A percentile compares a stretch with the other conserved stretches of the same genome.
These are phyloP conservation scores for Xenopus borealis DNA, from an alignment of 2,113 vertebrate genomes.

Conservation along the genomic window DNA sequence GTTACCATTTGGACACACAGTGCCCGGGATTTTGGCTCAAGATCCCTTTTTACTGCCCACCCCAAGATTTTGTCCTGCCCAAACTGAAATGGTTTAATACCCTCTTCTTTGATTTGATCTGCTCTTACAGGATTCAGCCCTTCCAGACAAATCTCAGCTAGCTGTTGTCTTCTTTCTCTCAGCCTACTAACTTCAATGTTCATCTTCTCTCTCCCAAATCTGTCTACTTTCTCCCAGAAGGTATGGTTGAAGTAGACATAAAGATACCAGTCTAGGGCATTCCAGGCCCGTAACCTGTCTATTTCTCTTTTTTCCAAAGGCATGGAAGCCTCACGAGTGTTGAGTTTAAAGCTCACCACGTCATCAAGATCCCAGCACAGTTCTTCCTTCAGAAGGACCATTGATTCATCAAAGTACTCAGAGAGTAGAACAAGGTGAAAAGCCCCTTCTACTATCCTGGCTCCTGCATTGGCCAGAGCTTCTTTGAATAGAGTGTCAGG, in stretches of 20 bases:
- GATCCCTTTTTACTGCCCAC: too few species aligned
- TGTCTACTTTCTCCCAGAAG: slow-evolving; percentile 76
- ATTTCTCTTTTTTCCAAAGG: slow-evolving; percentile 48
- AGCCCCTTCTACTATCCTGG: slow-evolving; percentile 59
- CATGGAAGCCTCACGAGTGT: slow-evolving; percentile 63
- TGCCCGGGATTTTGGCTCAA: slow-evolving; percentile 56
- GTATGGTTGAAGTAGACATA: slow-evolving; percentile 80
- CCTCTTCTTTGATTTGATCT: slow-evolving; percentile 69
- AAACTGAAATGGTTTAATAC: slow-evolving; percentile 82
- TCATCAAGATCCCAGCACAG: slow-evolving; percentile 86
- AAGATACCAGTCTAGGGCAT: slow-evolving; percentile 81
- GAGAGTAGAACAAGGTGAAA: slow-evolving; percentile 80
- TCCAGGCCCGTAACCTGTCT: slow-evolving; percentile 77
- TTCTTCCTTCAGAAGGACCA: slow-evolving; percentile 82
- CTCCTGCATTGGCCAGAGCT: slow-evolving; percentile 53
- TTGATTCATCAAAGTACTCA: slow-evolving; percentile 85
- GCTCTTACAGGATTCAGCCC: slow-evolving; percentile 76
- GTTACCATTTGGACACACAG: slow-evolving; percentile 77
- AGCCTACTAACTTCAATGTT: slow-evolving; percentile 68
- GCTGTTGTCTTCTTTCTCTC: slow-evolving; percentile 58
- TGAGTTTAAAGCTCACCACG: slow-evolving; percentile 79
- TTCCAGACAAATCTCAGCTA: slow-evolving; percentile 71
- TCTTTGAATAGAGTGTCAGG: slow-evolving; percentile 67
- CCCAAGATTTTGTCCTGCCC: slow-evolving; percentile 67
- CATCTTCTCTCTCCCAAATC: slow-evolving; percentile 70